Evolutionary conservation across 2,113 vertebrate genomes (phyloP).

Genomic region (Halcyon malimbica): DNA sequence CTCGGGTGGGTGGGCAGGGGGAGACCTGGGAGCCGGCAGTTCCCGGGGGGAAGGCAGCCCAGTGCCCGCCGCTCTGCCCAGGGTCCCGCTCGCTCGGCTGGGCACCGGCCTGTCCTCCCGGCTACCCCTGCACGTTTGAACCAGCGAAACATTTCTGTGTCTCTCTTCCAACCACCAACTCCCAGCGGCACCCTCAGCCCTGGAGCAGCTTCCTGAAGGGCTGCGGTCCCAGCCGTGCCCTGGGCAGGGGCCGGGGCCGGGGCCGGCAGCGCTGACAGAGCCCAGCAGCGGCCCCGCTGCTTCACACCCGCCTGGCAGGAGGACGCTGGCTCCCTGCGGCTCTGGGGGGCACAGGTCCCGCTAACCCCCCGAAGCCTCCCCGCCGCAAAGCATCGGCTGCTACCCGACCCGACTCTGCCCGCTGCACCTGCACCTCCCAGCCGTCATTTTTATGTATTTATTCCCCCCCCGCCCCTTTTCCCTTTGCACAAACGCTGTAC

Average conservation of each 20-base stretch:
- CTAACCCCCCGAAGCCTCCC: not conserved
- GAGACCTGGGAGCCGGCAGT: not conserved
- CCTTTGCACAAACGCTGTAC: not conserved
- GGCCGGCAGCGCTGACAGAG: not conserved
- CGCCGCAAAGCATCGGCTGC: not conserved
- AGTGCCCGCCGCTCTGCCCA: not conserved
- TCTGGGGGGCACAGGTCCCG: not conserved
- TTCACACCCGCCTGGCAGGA: not conserved
- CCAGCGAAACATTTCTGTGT: too few relatives aligned
- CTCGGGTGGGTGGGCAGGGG: not conserved
- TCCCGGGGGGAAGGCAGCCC: not conserved
- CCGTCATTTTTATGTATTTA: rapidly evolving
- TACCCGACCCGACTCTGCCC: not conserved
- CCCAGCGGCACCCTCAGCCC: not conserved
- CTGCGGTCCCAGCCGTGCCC: rapidly evolving
- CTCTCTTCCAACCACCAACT: not conserved
- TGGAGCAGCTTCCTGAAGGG: rapidly evolving
- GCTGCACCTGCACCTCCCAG: not conserved
- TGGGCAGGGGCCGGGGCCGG: not conserved
- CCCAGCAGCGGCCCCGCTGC: not conserved
- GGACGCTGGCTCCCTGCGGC: not conserved
- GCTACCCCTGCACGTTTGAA: not conserved
- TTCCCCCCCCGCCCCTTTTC: not conserved
- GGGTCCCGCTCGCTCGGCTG: rapidly evolving
- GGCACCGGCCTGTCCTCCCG: not conserved